Base-by-base conservation (phyloP, 92 coral and sea anemone genomes). In the Nematostella vectensis region DNA sequence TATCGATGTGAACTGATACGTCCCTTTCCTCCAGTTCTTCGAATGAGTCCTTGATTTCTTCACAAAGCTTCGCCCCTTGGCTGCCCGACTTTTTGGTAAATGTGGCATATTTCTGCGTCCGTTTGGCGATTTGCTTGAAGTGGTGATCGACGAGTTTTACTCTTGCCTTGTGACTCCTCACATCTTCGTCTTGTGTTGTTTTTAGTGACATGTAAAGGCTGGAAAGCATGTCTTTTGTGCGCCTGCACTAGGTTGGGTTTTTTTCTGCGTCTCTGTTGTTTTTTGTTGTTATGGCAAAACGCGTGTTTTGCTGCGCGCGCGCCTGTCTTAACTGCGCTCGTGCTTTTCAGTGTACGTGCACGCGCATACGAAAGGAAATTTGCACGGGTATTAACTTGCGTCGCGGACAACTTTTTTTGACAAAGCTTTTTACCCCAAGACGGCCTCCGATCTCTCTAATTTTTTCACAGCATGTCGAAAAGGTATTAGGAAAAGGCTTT, bases 61-160 rank as follows among this genome's bases (percentile, higher is more conserved):
- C 61, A 6, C 77, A 56, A 3, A 85, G 18, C n/a, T 68, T 65
- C 11, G 57, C 68, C 6, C 88, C 88, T 57, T 68, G 75, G 8
- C 68, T 72, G 15, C 81, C 63, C 10, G 76, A 61, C 45, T 81
- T 81, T 3, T 40, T 73, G 18, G 76, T 50, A 0, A 49, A 68
- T 28, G 50, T 50, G 2, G 70, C 83, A 61, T 85, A 85, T 49
- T 81, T 85, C 20, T 55, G 70, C 47, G 70, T 55, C 23, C 48
- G 40, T 31, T 56, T 53, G 2, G 80, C 81, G 29, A 81, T 19
- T 28, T 61, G 71, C 37, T 61, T 58, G 47, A 70, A 85, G 48
- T 77, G 81, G 20, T 16, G 50, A 37, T 73, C 76, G 15, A 83
- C 57, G 54, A 71, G 55, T 4, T 65, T 70, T 17, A 78, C 43